A percentile compares a stretch with the other conserved stretches of the same genome.
These are phyloP conservation scores for Neogale vison DNA, from an alignment of 2,113 vertebrate species.

Conservation along the genomic window DNA sequence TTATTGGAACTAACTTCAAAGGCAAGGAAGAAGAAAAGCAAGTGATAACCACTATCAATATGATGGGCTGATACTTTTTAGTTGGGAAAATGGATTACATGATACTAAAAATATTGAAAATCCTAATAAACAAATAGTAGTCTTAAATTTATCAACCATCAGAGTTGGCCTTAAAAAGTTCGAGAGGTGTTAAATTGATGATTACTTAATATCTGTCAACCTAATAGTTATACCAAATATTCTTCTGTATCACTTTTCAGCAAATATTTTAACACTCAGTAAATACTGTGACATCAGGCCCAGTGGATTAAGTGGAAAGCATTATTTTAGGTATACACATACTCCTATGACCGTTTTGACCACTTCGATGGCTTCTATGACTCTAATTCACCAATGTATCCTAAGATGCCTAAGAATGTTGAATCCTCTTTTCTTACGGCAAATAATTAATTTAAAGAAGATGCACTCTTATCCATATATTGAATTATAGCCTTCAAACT, in stretches of 20 bases:
- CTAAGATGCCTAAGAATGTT: neutral
- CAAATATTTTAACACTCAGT: neutral
- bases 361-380: neutral
- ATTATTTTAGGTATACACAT: neutral
- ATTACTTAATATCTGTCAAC: neutral
- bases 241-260: neutral
- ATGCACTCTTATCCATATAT: neutral
- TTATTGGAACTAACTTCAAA: neutral
- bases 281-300: neutral
- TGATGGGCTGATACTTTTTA: neutral
- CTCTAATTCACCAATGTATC: neutral
- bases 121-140: neutral
- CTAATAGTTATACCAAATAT: neutral
- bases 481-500: neutral
- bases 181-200: neutral
- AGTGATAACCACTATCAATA: neutral
- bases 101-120: slow-evolving; percentile 18
- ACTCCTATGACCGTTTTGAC: neutral
- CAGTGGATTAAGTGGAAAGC: neutral
- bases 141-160: neutral
- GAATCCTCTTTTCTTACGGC: neutral
- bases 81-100: neutral
- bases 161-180: neutral
- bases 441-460: neutral
- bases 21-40: neutral